Percentiles rank a stretch among this genome's conserved stretches.
Evolutionary conservation across 2,888 invertebrate species (phyloP).

Genomic region (Heteromyza rotundicornis): DNA sequence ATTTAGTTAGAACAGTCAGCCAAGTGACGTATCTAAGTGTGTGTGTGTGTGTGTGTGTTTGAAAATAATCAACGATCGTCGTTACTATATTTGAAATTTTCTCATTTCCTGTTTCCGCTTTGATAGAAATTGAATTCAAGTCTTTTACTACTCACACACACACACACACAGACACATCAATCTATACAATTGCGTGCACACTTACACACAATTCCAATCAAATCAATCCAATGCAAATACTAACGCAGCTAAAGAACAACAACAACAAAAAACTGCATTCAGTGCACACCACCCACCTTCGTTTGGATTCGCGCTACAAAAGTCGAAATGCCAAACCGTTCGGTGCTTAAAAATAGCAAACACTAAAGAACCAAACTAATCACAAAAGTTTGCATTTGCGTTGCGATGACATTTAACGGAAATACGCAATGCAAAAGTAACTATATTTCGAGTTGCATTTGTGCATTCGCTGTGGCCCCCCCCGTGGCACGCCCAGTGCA

Average conservation of each 20-base stretch:
- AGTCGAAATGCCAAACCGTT: neutral
- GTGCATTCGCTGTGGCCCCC: neutral
- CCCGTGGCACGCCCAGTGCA: neutral
- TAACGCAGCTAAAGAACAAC: too few relatives aligned
- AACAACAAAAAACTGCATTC: too few relatives aligned
- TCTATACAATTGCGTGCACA: neutral
- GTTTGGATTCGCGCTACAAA: neutral
- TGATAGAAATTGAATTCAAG: slow-evolving; percentile 18
- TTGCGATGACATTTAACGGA: slow-evolving; percentile 57
- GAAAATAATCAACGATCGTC: neutral
- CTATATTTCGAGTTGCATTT: slow-evolving; percentile 7
- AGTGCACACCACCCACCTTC: too few relatives aligned
- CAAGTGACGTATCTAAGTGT: neutral
- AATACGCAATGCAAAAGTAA: slow-evolving; percentile 60
- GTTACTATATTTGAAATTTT: slow-evolving; percentile 38
- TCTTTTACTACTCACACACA: slow-evolving; percentile 5
- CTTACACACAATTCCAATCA: slow-evolving; percentile 1
- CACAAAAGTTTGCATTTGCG: slow-evolving; percentile 46
- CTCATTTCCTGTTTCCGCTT: slow-evolving; percentile 54
- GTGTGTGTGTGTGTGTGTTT: neutral
- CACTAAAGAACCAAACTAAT: slow-evolving; percentile 38
- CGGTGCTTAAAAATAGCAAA: too few relatives aligned
- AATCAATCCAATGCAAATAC: slow-evolving; percentile 10
- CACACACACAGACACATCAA: slow-evolving; percentile 16
- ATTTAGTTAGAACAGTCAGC: neutral